Conservation (phyloP, 2,113 vertebrate species). For the Ageneiosus marmoratus region DNA sequence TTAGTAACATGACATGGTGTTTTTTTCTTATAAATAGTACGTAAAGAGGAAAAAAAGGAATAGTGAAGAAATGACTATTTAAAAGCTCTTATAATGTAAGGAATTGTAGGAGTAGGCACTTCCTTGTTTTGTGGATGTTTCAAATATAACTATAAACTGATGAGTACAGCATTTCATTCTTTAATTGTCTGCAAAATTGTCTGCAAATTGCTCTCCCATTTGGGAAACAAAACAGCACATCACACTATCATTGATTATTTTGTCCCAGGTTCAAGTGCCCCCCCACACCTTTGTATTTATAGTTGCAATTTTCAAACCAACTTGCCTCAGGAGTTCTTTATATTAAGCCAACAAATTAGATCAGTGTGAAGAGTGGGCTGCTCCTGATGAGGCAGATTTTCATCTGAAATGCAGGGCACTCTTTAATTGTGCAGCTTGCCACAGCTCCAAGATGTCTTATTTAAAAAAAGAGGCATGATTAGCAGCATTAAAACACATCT, state of each 20-base stretch:
- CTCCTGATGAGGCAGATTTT: neutral
- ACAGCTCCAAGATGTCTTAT: neutral
- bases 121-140: neutral
- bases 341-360: neutral
- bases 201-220: neutral
- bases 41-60: neutral
- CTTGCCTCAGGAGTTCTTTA: neutral
- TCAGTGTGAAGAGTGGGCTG: neutral
- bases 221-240: neutral
- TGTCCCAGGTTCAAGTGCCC: neutral
- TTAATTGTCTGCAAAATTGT: neutral
- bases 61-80: neutral
- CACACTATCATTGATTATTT: neutral
- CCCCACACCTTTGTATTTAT: neutral
- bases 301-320: neutral
- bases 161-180: neutral
- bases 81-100: neutral
- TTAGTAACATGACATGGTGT: neutral
- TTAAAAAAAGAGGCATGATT: neutral
- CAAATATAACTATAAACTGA: neutral
- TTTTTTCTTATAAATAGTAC: neutral
- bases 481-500: neutral
- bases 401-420: neutral
- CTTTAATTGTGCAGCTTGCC: neutral
- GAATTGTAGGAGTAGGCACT: neutral